Conservation (phyloP, 2,113 vertebrate species). For the Urocynchramus pylzowi region DNA sequence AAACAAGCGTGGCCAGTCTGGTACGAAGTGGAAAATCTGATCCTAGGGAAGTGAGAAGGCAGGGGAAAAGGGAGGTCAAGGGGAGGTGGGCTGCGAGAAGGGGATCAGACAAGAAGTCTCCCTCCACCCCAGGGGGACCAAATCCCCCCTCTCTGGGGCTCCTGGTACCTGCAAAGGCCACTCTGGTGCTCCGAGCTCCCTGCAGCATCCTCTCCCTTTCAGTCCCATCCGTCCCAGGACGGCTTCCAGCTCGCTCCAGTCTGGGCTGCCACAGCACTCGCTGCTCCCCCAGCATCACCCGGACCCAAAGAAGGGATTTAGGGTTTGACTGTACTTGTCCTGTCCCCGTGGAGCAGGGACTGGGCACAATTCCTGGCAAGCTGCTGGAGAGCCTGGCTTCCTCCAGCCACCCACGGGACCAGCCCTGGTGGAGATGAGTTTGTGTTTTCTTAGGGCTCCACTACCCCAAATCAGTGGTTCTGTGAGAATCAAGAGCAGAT, state of each 20-base stretch:
- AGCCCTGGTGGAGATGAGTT: fast-evolving
- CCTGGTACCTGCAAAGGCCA: neutral
- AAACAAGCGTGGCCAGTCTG: constrained; percentile 61
- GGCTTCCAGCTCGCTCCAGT: neutral
- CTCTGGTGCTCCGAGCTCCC: neutral
- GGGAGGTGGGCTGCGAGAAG: constrained; percentile 9
- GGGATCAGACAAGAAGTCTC: neutral
- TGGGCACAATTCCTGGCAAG: fast-evolving
- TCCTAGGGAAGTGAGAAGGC: neutral
- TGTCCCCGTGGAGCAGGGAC: fast-evolving
- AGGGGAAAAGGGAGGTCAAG: constrained; percentile 39
- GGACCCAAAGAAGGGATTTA: neutral
- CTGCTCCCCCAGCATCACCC: fast-evolving
- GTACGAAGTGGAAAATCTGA: constrained; percentile 60
- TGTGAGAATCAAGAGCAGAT: neutral
- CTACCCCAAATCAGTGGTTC: neutral
- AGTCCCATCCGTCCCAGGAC: neutral
- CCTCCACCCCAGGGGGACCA: neutral
- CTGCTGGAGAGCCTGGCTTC: neutral
- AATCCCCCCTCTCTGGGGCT: neutral
- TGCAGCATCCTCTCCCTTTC: neutral
- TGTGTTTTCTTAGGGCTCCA: neutral
- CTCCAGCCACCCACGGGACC: fast-evolving
- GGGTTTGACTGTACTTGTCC: neutral
- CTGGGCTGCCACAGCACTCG: neutral